These are phyloP conservation scores for Gasteruption jaculator DNA, from an alignment of 2,888 invertebrate species.

Conservation along the genomic window DNA sequence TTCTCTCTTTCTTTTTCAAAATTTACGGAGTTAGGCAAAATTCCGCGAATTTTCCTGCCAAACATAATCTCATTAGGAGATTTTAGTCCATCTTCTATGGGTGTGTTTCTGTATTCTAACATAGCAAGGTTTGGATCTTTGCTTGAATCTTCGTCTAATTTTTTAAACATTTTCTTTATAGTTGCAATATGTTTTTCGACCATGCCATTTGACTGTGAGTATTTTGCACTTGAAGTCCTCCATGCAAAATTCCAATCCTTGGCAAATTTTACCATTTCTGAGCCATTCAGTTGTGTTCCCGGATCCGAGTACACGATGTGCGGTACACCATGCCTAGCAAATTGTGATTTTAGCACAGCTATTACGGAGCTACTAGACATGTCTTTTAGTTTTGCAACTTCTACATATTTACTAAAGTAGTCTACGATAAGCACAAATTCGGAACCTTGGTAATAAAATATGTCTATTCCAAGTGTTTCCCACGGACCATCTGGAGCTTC, in stretches of 20 bases:
- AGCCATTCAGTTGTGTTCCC: conserved; percentile 10
- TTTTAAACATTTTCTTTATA: conserved; percentile 25
- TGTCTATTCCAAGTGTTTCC: conserved; percentile 20
- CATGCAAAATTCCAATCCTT: conserved; percentile 10
- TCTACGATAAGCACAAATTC: conserved; percentile 20
- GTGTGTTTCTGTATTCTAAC: conserved; percentile 24
- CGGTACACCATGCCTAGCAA: no score
- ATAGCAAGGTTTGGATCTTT: conserved; percentile 17
- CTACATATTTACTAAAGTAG: conserved; percentile 19
- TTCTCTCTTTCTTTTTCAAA: not conserved
- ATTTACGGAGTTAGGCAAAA: conserved; percentile 6
- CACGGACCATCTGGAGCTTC: conserved; percentile 21
- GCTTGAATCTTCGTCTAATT: conserved; percentile 11
- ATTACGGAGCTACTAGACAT: conserved; percentile 11
- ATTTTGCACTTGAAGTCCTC: conserved; percentile 13
- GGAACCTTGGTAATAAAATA: conserved; percentile 17
- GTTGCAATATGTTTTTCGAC: conserved; percentile 22
- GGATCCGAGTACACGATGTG: no score
- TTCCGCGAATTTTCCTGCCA: conserved; percentile 14
- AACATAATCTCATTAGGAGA: conserved; percentile 20
- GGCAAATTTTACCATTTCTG: conserved; percentile 11
- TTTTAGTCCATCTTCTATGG: conserved; percentile 12
- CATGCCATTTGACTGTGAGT: conserved; percentile 14
- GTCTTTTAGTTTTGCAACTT: conserved; percentile 11
- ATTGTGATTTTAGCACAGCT: conserved; percentile 1